A percentile compares a stretch with the other conserved stretches of the same genome.
Conservation (phyloP, 2,888 invertebrate genomes). For the Monoplex corrugatus region DNA sequence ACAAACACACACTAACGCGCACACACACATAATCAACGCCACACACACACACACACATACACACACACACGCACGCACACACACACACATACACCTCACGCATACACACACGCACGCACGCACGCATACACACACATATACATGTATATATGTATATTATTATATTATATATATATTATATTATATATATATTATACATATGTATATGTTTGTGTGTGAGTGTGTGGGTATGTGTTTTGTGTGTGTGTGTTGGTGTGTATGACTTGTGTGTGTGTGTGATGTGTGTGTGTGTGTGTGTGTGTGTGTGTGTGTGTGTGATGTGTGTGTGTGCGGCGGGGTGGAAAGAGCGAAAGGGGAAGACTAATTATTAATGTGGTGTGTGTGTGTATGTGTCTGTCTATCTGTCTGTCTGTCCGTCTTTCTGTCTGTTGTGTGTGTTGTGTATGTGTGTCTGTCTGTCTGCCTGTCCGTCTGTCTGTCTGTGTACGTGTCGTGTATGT, state of each 20-base stretch:
- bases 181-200: too few species aligned
- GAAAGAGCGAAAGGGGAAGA: too few species aligned
- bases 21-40: not conserved
- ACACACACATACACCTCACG: not conserved
- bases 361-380: not conserved
- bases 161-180: too few species aligned
- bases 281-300: too few species aligned
- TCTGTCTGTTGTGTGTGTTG: not conserved
- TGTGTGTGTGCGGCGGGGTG: too few species aligned
- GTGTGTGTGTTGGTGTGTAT: too few species aligned
- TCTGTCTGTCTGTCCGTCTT: not conserved
- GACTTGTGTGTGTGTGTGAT: too few species aligned
- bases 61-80: not conserved
- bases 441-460: not conserved
- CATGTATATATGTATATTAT: too few species aligned
- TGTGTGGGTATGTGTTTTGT: too few species aligned
- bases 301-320: too few species aligned
- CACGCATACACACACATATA: not conserved
- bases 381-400: not conserved
- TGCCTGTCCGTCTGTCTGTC: not conserved
- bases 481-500: not conserved
- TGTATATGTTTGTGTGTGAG: too few species aligned
- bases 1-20: not conserved
- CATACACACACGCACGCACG: not conserved
- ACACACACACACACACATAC: slow-evolving; percentile 14